Percentiles rank a stretch among this genome's conserved stretches.
These are phyloP conservation scores for Pao palembangensis DNA, from an alignment of 2,113 vertebrate species.

Conservation along the genomic window DNA sequence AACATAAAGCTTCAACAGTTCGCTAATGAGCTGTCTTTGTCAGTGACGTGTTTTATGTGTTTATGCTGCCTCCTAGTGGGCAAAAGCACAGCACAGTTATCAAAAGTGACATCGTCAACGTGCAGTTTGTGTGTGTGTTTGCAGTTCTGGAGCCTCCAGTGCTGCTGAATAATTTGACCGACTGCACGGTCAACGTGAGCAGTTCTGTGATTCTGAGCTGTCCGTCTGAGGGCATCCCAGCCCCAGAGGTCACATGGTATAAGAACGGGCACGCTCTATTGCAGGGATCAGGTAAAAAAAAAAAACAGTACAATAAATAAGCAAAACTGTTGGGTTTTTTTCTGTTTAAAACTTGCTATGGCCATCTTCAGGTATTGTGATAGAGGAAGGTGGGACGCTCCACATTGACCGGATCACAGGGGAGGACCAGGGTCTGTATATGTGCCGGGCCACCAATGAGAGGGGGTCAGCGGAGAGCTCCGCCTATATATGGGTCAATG, in stretches of 20 bases:
- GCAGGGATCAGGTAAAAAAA: conserved; percentile 83
- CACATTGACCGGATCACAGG: conserved; percentile 88
- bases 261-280: conserved; percentile 83
- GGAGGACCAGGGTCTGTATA: conserved; percentile 90
- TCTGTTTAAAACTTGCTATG: too few species aligned
- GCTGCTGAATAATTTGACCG: conserved; percentile 79
- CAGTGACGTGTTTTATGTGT: not conserved
- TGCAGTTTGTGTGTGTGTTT: conserved; percentile 18
- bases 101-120: too few species aligned
- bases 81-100: not conserved
- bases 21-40: not conserved
- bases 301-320: too few species aligned
- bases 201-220: conserved; percentile 84
- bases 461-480: conserved; percentile 84
- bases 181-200: conserved; percentile 83
- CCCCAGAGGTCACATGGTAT: conserved; percentile 88
- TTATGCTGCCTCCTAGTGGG: not conserved
- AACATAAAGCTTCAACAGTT: not conserved
- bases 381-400: conserved; percentile 82
- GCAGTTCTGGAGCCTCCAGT: conserved; percentile 84
- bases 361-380: conserved; percentile 79
- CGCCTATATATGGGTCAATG: conserved; percentile 84
- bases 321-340: not conserved
- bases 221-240: conserved; percentile 78
- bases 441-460: conserved; percentile 84